Evolutionary conservation across 35 echinoderm and acorn worm genomes (phyloP), one percentile per base, ranked within the genome.

Genomic region (Eucidaris tribuloides): DNA sequence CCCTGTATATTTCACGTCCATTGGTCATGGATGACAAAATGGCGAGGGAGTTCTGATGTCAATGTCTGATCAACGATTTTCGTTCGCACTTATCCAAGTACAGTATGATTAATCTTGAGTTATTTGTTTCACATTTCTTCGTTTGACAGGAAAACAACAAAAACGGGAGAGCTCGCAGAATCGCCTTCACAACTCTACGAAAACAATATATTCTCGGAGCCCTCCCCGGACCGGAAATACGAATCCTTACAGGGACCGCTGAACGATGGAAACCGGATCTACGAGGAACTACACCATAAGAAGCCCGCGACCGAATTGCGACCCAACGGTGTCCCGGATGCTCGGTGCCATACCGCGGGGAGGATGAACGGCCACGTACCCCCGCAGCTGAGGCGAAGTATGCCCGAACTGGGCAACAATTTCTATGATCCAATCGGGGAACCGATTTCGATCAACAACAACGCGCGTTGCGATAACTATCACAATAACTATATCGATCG

Each of bases 391-490:
- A 33, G 68, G 1, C 68, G 68, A 2, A 74, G 68, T 36, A 74
- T 74, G 68, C 68, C 68, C 2, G 68, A 74, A 40, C 68, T 74
- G 2, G 68, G 68, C 9, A 40, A 74, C 40, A 74, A 74, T 40
- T 74, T 74, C 68, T 74, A 74, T 22, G 68, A 74, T 44, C 68
- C 35, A 22, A 74, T 74, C 38, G 44, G 44, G 35, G 68, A 74
- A 25, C 37, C 14, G 7, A 36, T 74, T 40, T 40, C 34, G 15
- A 6, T 41, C 28, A 74, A 74, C 13, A 44, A 38, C 68, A 38
- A 9, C 11, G 29, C 41, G 0, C 29, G 68, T 33, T 22, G 9
- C 13, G 68, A 74, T 9, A 74, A 74, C 20, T 42, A 36, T 25
- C 68, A 74, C 25, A 74, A 74, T 25, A 74, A 36, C 37, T 74